phyloP scores from a whole-genome alignment of 2,888 invertebrate species.

The Andrena hattorfiana region DNA sequence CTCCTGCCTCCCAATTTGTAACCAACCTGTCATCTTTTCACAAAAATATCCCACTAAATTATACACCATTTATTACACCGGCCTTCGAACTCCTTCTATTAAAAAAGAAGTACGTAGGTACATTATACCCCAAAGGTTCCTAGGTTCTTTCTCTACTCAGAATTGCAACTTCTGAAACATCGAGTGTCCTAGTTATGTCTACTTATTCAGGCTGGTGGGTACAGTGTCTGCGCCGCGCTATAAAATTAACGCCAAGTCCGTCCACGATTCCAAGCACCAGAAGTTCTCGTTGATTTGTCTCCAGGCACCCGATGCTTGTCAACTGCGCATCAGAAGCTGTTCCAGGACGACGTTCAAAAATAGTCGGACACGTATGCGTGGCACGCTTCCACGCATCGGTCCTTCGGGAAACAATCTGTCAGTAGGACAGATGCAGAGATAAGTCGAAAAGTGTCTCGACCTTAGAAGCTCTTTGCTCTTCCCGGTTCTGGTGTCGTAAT shows the following conservation, averaged over 20 bases:
- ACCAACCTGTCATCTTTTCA: background rate
- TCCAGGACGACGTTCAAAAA: constrained; percentile 60
- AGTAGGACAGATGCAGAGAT: constrained; percentile 75
- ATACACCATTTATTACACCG: background rate
- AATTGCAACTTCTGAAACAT: too few relatives aligned
- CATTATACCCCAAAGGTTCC: too few relatives aligned
- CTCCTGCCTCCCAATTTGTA: background rate
- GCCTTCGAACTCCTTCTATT: too few relatives aligned
- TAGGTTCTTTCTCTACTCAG: too few relatives aligned
- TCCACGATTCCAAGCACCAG: background rate
- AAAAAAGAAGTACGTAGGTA: too few relatives aligned
- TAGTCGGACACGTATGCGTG: constrained; percentile 65
- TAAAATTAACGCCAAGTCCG: background rate
- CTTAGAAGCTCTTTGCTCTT: constrained; percentile 24
- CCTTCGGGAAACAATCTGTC: constrained; percentile 72
- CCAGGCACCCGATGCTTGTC: background rate
- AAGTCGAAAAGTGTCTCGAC: constrained; percentile 49
- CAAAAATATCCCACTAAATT: background rate
- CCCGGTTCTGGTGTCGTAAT: constrained; percentile 23
- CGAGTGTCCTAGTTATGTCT: too few relatives aligned
- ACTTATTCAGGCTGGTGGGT: too few relatives aligned
- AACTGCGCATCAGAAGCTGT: constrained; percentile 36
- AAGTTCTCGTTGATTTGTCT: constrained; percentile 6
- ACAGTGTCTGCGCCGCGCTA: background rate
- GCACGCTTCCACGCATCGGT: constrained; percentile 67